phyloP scores from a whole-genome alignment of 2,888 invertebrate genomes.

The Rutpela maculata region DNA sequence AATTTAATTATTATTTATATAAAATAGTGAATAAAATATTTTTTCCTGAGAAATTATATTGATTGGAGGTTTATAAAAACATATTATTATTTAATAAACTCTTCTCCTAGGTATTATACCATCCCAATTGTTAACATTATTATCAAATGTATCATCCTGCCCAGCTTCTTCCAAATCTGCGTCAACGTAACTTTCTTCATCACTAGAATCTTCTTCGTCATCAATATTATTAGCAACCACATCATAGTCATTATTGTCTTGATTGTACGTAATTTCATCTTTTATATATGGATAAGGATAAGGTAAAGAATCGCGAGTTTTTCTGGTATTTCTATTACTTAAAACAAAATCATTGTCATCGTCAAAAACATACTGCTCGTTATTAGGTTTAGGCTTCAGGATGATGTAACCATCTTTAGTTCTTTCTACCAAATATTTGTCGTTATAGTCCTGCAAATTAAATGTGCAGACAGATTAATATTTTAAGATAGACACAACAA shows the following conservation, averaged over 20 bases:
- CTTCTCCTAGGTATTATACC: too few species aligned
- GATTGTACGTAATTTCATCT: neutral
- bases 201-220: neutral
- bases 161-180: neutral
- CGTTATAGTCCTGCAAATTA: neutral
- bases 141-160: neutral
- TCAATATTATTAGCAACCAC: neutral
- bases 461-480: neutral
- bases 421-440: neutral
- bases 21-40: too few species aligned
- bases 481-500: too few species aligned
- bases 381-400: neutral
- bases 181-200: neutral
- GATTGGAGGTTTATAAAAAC: too few species aligned
- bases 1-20: too few species aligned
- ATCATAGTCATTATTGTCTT: neutral
- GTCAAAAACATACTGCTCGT: neutral
- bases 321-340: neutral
- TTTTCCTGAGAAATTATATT: too few species aligned
- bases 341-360: neutral
- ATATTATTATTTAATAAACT: too few species aligned
- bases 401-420: neutral
- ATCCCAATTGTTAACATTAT: neutral
- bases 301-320: neutral
- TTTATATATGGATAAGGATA: neutral